phyloP scores from a whole-genome alignment of 2,113 vertebrate genomes.

The Pholis gunnellus region DNA sequence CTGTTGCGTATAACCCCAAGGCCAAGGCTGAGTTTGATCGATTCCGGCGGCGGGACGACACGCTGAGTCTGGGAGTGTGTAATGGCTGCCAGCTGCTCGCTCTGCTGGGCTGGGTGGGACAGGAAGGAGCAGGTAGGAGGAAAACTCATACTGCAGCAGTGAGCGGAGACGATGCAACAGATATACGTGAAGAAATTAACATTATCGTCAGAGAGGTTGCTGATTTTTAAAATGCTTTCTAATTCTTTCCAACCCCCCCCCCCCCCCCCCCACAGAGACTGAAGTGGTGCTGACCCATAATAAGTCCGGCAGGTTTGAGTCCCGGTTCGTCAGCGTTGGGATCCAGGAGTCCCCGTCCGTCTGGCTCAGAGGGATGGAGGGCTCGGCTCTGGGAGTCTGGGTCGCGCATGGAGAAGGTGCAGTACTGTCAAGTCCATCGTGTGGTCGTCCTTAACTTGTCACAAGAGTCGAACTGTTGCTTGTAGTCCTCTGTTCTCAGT shows the following conservation, averaged over 20 bases:
- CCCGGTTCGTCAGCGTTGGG: constrained; percentile 88
- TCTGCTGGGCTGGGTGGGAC: constrained; percentile 91
- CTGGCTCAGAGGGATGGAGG: constrained; percentile 91
- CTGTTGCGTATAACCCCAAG: constrained; percentile 84
- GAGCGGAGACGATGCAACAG: neutral
- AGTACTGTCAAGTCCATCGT: neutral
- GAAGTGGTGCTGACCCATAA: constrained; percentile 88
- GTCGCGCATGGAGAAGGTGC: constrained; percentile 93
- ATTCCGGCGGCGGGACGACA: constrained; percentile 86
- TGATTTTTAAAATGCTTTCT: neutral
- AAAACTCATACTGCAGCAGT: neutral
- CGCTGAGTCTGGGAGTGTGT: constrained; percentile 92
- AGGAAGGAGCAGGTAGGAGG: constrained; percentile 55
- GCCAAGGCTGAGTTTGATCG: constrained; percentile 85
- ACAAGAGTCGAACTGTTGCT: no score
- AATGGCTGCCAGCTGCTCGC: constrained; percentile 94
- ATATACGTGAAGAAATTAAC: neutral
- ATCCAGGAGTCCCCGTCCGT: constrained; percentile 87
- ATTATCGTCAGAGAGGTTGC: neutral
- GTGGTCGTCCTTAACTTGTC: neutral
- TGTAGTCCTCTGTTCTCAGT: neutral
- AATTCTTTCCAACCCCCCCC: neutral
- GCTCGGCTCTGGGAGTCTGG: constrained; percentile 91
- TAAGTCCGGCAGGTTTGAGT: constrained; percentile 90
- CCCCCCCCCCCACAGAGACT: constrained; percentile 39